Evolutionary conservation across 2,888 invertebrate genomes (phyloP).

Genomic region (Axea sp.): DNA sequence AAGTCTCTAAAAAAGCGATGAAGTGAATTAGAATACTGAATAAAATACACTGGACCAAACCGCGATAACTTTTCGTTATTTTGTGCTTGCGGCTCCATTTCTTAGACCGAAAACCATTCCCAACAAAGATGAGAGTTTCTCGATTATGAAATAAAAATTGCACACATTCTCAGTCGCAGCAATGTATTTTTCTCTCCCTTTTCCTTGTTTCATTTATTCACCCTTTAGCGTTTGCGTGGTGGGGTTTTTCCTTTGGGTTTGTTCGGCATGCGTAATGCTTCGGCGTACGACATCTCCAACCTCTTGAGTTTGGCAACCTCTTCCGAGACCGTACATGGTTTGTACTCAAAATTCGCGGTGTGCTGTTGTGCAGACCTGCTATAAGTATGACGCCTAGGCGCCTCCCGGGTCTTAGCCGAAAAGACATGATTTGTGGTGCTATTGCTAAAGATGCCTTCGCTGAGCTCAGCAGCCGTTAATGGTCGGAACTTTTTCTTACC

Average conservation of each 20-base stretch:
- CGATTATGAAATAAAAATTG: conserved; percentile 21
- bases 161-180: conserved; percentile 25
- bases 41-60: conserved; percentile 13
- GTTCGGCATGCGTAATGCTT: conserved; percentile 87
- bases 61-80: conserved; percentile 3
- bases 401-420: conserved; percentile 77
- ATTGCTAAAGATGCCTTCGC: conserved; percentile 83
- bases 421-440: conserved; percentile 87
- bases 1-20: conserved; percentile 31
- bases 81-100: neutral
- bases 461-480: conserved; percentile 75
- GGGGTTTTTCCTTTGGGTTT: conserved; percentile 78
- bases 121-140: conserved; percentile 6
- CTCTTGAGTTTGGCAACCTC: conserved; percentile 90
- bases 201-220: neutral
- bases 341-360: conserved; percentile 78
- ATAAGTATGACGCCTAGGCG: conserved; percentile 75
- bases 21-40: conserved; percentile 49
- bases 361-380: conserved; percentile 46
- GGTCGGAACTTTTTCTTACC: conserved; percentile 82
- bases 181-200: neutral
- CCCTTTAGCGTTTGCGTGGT: conserved; percentile 44
- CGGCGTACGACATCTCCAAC: conserved; percentile 91
- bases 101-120: conserved; percentile 12
- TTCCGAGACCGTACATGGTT: conserved; percentile 88